Evolutionary conservation across 1,140 invertebrate genomes (phyloP), one percentile per base, ranked within the genome.

Genomic region (Pogonomyrmex californicus): DNA sequence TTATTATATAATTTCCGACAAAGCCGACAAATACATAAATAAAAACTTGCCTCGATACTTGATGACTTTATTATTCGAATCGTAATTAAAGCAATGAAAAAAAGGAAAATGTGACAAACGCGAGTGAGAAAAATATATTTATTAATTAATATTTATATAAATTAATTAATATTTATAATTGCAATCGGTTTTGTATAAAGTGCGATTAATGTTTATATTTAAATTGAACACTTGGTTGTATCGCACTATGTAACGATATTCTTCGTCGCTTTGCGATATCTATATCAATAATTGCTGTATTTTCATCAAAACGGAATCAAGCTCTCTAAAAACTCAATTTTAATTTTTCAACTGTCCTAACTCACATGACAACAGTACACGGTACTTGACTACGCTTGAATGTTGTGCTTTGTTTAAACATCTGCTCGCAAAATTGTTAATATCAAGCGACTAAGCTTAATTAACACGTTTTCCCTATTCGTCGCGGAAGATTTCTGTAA

Each of bases 151-250:
- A 76, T 83, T 5, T 75, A 23, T 44, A 71, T 23, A 10, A 44
- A 83, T 83, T 83, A 49, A 73, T 75, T 60, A 44, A 75, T 49
- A 76, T 83, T 5, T 75, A 23, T 44, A 71, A 44, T 82, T 41
- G 14, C 70, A 4, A 58, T 47, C 7, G 60, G 12, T 51, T 79
- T 36, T 30, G 30, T 41, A 41, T 51, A 63, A 44, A 44, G 58
- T 17, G 23, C 23, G 14, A 76, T 63, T 51, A 23, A 56, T 65
- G 44, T 85, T 78, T 85, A 77, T 77, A 41, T 76, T 44, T 73
- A 47, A 12, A 44, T 1, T 9, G 4, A 62, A 63, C 23, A 10
- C 7, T 62, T n/a, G 4, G 30, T 56, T 68, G 62, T 47, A 36
- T 60, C 7, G 23, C 56, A 33, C n/a, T 7, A 12, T 58, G 4